Percentiles rank a stretch among this genome's conserved stretches.
Conservation (phyloP, 1,140 invertebrate genomes). For the Tetragnatha versicolor region DNA sequence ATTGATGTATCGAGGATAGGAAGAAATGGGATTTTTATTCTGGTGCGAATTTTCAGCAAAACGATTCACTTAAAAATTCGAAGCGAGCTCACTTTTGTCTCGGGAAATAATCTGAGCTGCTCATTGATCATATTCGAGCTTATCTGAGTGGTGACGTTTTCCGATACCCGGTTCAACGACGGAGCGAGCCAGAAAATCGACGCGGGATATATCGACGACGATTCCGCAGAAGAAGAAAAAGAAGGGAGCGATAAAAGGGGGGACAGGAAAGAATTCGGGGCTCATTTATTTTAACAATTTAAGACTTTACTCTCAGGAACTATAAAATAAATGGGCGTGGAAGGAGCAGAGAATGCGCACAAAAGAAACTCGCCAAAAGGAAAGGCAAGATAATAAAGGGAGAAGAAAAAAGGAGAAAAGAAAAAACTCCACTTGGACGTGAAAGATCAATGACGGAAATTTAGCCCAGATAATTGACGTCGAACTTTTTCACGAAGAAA, state of each 20-base stretch:
- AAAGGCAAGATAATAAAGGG: background rate
- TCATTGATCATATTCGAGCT: background rate
- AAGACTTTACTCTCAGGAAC: slow-evolving; percentile 39
- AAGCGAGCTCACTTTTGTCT: too few species aligned
- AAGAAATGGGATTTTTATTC: too few species aligned
- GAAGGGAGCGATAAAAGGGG: background rate
- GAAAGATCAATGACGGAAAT: slow-evolving; percentile 43
- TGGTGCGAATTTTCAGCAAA: too few species aligned
- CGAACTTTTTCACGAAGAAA: background rate
- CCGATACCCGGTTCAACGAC: background rate
- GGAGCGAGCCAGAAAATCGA: background rate
- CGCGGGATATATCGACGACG: background rate
- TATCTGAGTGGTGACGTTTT: background rate
- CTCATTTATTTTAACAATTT: slow-evolving; percentile 53
- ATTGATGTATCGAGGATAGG: too few species aligned
- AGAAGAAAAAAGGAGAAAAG: background rate
- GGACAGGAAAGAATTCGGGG: background rate
- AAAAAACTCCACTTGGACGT: background rate
- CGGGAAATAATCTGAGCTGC: too few species aligned
- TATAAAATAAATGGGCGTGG: slow-evolving; percentile 45
- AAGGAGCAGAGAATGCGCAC: background rate
- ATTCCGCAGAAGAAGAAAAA: slow-evolving; percentile 10
- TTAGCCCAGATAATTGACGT: slow-evolving; percentile 40
- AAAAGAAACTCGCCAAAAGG: background rate
- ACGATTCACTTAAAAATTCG: too few species aligned